A percentile compares a stretch with the other conserved stretches of the same genome.
These are phyloP conservation scores for Odocoileus hemionus DNA, from an alignment of 2,113 vertebrate species.

Conservation along the genomic window DNA sequence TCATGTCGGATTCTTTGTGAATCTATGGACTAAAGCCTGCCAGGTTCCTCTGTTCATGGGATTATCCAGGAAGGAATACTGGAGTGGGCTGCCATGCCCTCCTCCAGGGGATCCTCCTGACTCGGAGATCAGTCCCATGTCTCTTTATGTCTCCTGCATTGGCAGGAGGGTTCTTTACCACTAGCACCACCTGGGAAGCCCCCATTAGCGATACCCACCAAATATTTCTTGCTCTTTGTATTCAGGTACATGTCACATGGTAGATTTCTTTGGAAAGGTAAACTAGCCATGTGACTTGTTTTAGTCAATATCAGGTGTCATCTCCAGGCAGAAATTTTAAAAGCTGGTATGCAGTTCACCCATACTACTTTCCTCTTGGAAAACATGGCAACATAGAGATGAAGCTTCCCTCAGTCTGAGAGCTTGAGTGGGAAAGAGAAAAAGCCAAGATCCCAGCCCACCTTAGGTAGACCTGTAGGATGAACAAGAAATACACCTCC, in stretches of 20 bases:
- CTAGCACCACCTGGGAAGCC: background rate
- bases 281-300: background rate
- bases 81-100: background rate
- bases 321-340: background rate
- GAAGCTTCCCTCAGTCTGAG: background rate
- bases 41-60: background rate
- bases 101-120: background rate
- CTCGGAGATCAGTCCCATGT: background rate
- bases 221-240: background rate
- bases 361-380: background rate
- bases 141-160: background rate
- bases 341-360: background rate
- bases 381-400: background rate
- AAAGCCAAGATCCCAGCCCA: background rate
- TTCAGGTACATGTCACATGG: background rate
- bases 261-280: background rate
- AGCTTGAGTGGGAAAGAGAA: rapidly evolving
- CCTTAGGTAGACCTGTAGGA: rapidly evolving
- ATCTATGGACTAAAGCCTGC: background rate
- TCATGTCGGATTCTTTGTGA: background rate
- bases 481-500: background rate
- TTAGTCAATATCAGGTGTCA: background rate
- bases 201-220: background rate
- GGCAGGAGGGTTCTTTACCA: background rate
- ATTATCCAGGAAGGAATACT: background rate